Base-by-base conservation (phyloP, 2,888 invertebrate species). In the Lasioglossum zephyrum region DNA sequence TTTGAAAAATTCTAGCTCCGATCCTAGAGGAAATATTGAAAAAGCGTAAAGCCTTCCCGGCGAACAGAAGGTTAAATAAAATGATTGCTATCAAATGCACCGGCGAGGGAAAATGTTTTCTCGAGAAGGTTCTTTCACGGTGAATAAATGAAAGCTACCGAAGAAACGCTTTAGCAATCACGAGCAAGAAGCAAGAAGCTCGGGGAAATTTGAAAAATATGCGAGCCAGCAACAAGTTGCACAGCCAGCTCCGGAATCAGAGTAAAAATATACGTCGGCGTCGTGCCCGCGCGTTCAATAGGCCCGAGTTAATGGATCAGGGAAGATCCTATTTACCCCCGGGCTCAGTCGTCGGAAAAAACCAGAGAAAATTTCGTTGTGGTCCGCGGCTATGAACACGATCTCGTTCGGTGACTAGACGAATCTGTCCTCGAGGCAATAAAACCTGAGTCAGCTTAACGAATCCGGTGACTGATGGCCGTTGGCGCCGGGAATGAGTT, bases 211-310 rank as follows among this genome's bases (percentile, higher is more conserved):
- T 77, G 16, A 49, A 31, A 47, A 36, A 39, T 36, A 66, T 39
- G 36, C 31, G 44, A n/a, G 6, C 18, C 49, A 84, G 84, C 84
- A 84, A 84, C 84, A 84, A 84, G 84, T 84, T 74, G 84, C n/a
- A 49, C n/a, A 49, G 9, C 26, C 36, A 44, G 53, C 77, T 77
- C 36, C 41, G 18, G 60, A 63, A 39, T 73, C 39, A n/a, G 26
- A 66, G 69, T 57, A 49, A 69, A 84, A 77, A 74, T 84, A 57
- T 22, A 53, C 41, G 47, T 49, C 41, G 77, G 5, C 69, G 53
- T 6, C 13, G 53, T 0, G 1, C 22, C 31, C 31, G 31, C 26
- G 22, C 39, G 82, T 63, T 73, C 63, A 82, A 77, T 66, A 57
- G 53, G 57, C 57, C 4, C 69, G 26, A 39, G 77, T 78, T 84